A percentile compares a stretch with the other conserved stretches of the same genome.
These are phyloP conservation scores for Aphodius granarius DNA, from an alignment of 2,888 invertebrate species.

Conservation along the genomic window DNA sequence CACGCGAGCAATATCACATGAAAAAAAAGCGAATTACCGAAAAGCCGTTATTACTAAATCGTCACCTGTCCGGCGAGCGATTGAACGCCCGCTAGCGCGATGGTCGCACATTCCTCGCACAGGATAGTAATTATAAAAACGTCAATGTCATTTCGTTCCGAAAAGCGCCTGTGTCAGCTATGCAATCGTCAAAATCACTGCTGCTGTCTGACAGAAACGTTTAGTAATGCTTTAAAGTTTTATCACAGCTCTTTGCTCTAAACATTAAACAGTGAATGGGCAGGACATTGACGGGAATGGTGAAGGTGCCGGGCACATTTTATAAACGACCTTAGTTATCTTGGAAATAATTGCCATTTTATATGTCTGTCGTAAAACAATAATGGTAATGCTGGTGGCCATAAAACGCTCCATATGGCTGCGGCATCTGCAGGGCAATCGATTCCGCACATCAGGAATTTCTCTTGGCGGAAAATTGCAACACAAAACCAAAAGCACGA, in stretches of 20 bases:
- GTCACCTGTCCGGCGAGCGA: not conserved
- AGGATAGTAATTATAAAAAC: not conserved
- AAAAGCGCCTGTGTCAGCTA: not conserved
- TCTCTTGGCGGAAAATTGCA: not conserved
- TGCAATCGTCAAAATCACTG: not conserved
- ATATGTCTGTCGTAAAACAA: not conserved
- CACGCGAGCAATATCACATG: not conserved
- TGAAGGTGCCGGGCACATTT: not conserved
- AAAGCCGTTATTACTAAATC: not conserved
- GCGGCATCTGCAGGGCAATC: not conserved
- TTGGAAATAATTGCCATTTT: not conserved
- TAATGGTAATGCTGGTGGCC: not conserved
- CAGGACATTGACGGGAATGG: too few relatives aligned
- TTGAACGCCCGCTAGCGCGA: not conserved
- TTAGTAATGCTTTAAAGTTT: too few relatives aligned
- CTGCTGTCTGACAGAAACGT: not conserved
- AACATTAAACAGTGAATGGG: too few relatives aligned
- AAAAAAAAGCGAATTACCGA: not conserved
- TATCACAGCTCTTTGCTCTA: too few relatives aligned
- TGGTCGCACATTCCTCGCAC: not conserved
- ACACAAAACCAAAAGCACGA: not conserved
- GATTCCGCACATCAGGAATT: not conserved
- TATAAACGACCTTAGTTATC: not conserved
- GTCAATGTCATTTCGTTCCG: not conserved
- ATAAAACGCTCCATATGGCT: not conserved